phyloP scores from a whole-genome alignment of 1,140 invertebrate species.

The Solen grandis region DNA sequence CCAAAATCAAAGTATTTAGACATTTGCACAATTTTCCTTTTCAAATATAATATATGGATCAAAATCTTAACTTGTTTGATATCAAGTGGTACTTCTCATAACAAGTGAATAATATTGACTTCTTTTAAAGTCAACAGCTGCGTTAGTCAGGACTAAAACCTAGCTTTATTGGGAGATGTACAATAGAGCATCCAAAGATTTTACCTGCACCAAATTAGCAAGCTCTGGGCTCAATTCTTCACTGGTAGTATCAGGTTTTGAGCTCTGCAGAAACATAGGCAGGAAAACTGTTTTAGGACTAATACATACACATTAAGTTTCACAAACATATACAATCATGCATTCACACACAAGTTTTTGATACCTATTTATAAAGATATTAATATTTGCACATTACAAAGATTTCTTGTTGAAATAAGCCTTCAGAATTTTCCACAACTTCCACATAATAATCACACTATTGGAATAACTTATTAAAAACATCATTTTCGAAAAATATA shows the following conservation, averaged over 20 bases:
- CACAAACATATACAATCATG: not conserved
- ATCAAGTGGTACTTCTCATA: too few relatives aligned
- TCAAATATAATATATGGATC: too few relatives aligned
- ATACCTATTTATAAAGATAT: not conserved
- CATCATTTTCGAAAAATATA: too few relatives aligned
- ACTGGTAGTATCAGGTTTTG: not conserved
- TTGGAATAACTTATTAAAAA: too few relatives aligned
- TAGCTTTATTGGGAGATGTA: not conserved
- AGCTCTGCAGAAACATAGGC: not conserved
- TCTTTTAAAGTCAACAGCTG: too few relatives aligned
- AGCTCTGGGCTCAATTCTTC: constrained; percentile 9
- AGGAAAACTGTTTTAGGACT: not conserved
- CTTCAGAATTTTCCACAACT: too few relatives aligned
- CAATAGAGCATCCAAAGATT: too few relatives aligned
- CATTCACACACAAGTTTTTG: not conserved
- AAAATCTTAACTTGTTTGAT: too few relatives aligned
- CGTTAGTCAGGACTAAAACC: not conserved
- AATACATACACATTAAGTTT: not conserved
- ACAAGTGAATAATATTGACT: too few relatives aligned
- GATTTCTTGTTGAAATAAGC: too few relatives aligned
- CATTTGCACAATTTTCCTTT: not conserved
- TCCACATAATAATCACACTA: too few relatives aligned
- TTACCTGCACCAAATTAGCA: constrained; percentile 19
- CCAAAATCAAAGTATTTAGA: not conserved
- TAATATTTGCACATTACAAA: too few relatives aligned